A percentile compares a stretch with the other conserved stretches of the same genome.
These are phyloP conservation scores for Allygus modestus DNA, from an alignment of 2,888 invertebrate species.

Conservation along the genomic window DNA sequence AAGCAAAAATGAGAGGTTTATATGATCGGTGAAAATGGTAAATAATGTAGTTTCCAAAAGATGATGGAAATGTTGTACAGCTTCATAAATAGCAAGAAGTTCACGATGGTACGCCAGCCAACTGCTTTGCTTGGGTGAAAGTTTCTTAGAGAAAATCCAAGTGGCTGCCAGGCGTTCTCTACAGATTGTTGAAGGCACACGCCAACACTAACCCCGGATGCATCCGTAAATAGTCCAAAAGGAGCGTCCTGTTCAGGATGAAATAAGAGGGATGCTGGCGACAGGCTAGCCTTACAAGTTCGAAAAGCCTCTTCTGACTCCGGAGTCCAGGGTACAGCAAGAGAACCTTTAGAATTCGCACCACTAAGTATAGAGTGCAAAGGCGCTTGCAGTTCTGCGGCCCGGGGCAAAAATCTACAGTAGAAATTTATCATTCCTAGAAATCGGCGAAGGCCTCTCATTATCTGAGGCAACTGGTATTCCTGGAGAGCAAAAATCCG, in stretches of 20 bases:
- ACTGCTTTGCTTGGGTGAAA: constrained; percentile 71
- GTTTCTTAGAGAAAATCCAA: constrained; percentile 67
- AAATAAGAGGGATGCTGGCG: background rate
- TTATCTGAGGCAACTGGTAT: too few species aligned
- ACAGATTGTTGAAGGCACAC: constrained; percentile 61
- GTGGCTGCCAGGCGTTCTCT: constrained; percentile 66
- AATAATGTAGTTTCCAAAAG: background rate
- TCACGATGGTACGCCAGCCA: constrained; percentile 70
- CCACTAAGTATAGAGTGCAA: too few species aligned
- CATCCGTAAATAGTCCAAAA: constrained; percentile 57
- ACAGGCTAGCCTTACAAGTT: background rate
- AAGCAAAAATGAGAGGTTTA: background rate
- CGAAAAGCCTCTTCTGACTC: too few species aligned
- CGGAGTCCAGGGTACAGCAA: too few species aligned
- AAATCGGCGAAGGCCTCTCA: too few species aligned
- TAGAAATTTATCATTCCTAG: too few species aligned
- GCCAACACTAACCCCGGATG: constrained; percentile 51
- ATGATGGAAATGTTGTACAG: background rate
- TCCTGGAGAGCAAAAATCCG: too few species aligned
- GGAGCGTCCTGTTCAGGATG: constrained; percentile 11
- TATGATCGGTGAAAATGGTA: background rate
- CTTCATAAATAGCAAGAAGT: background rate
- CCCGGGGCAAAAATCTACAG: too few species aligned
- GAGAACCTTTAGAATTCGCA: too few species aligned
- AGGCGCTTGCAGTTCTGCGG: too few species aligned